Evolutionary conservation across 2,797 vertebrate genomes (phyloP), one percentile per base, ranked within the genome.

Genomic region (Holocentrus rufus): DNA sequence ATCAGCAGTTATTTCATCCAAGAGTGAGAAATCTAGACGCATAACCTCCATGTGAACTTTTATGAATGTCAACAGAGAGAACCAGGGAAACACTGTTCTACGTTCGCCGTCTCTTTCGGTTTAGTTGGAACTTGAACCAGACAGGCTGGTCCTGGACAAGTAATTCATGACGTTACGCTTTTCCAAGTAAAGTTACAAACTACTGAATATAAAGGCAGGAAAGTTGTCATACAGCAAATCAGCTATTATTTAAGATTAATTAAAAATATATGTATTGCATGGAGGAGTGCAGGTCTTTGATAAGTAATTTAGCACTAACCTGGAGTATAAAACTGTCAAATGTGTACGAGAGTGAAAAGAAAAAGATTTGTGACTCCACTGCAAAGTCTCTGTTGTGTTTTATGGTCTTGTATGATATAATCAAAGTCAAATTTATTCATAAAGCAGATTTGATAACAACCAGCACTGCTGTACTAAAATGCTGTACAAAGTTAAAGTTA

Each of bases 21-120:
- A 63, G 20, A 20, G 18, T 20, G 15, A 65, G 6, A 62, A 79
- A 64, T 54, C 5, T n/a, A 20, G 60, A 74, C 10, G 39, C 13
- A 13, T 42, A 42, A 42, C 39, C 59, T 55, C 15, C 34, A 50
- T 53, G n/a, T 54, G 30, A 55, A 39, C 34, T 42, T 54, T 44
- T 31, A 44, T 30, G 15, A 18, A 10, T 20, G 20, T 42, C 18
- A 20, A 13, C 3, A 58, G 30, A 7, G 17, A 34, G 39, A 11
- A 42, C 39, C 39, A 42, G 39, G 39, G 55, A 57, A 58, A 2
- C n/a, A 13, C 56, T 58, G 30, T 20, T 36, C 31, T 31, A 18
- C 36, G 39, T 34, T 20, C 30, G 34, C 20, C 17, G 11, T 58
- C 30, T 36, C 14, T n/a, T 25, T 17, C 36, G 39, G 50, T 34